A percentile compares a stretch with the other conserved stretches of the same genome.
These are phyloP conservation scores for Dermatemys mawii DNA, from an alignment of 2,113 vertebrate species.

Conservation along the genomic window DNA sequence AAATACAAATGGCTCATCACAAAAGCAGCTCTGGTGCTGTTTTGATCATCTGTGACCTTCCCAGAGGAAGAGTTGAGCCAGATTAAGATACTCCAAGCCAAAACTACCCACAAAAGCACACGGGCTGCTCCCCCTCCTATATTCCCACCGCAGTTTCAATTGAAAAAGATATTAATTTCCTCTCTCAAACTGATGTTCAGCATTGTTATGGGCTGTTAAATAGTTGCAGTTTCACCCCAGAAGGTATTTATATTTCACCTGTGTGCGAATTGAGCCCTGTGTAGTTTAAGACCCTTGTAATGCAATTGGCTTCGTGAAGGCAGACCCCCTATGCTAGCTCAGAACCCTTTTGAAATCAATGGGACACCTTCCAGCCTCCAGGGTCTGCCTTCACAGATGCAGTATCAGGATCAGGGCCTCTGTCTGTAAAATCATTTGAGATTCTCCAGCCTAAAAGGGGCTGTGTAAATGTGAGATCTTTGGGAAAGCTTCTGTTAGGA, in stretches of 20 bases:
- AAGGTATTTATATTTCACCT: not conserved
- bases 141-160: not conserved
- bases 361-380: accelerated
- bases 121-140: not conserved
- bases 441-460: not conserved
- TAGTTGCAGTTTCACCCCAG: not conserved
- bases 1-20: not conserved
- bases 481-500: not conserved
- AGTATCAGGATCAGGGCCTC: not conserved
- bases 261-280: not conserved
- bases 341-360: not conserved
- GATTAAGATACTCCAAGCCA: not conserved
- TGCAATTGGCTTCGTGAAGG: not conserved
- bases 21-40: not conserved
- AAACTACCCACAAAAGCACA: not conserved
- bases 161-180: not conserved
- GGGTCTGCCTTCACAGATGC: not conserved
- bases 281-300: not conserved
- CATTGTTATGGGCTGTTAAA: not conserved
- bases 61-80: not conserved
- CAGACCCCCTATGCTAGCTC: not conserved
- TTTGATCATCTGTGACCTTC: not conserved
- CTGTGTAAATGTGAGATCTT: not conserved
- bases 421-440: not conserved
- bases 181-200: not conserved